Evolutionary conservation across 2,113 vertebrate genomes (phyloP).

Genomic region (Vulpes ferrilata): DNA sequence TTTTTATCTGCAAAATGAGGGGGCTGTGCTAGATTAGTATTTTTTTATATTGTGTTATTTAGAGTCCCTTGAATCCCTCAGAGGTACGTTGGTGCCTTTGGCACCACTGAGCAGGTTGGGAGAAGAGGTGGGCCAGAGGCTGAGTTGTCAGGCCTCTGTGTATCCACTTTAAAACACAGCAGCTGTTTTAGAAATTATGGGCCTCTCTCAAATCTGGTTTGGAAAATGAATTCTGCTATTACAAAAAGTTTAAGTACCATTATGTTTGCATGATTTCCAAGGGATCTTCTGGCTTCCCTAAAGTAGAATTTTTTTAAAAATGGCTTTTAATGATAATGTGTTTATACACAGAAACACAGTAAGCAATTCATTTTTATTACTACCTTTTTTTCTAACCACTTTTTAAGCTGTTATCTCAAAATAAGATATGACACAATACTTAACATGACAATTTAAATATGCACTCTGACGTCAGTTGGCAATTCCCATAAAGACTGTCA

Average conservation of each 20-base stretch:
- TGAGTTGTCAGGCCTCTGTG: not conserved
- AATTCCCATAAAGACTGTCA: slow-evolving; percentile 12
- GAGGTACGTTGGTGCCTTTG: not conserved
- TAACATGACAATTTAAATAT: slow-evolving; percentile 37
- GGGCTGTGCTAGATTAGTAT: not conserved
- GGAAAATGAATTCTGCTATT: slow-evolving; percentile 36
- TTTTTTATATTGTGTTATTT: not conserved
- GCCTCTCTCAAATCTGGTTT: not conserved
- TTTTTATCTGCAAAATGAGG: slow-evolving; percentile 23
- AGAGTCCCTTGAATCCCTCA: not conserved
- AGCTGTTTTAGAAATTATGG: slow-evolving; percentile 45
- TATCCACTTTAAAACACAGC: slow-evolving; percentile 33
- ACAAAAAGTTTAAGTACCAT: slow-evolving; percentile 17
- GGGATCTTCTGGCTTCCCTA: not conserved
- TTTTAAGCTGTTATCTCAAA: slow-evolving; percentile 56
- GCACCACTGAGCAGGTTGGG: not conserved
- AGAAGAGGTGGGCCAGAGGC: not conserved
- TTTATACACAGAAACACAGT: slow-evolving; percentile 39
- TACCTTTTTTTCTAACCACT: slow-evolving; percentile 30
- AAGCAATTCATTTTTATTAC: slow-evolving; percentile 29
- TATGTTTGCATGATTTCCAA: slow-evolving; percentile 56
- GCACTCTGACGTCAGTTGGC: slow-evolving; percentile 22
- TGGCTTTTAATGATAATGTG: not conserved
- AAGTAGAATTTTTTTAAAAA: slow-evolving; percentile 49
- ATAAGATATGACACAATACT: slow-evolving; percentile 37